Evolutionary conservation across 1,140 invertebrate species (phyloP), one percentile per base, ranked within the genome.

Genomic region (Zophobas atratus): DNA sequence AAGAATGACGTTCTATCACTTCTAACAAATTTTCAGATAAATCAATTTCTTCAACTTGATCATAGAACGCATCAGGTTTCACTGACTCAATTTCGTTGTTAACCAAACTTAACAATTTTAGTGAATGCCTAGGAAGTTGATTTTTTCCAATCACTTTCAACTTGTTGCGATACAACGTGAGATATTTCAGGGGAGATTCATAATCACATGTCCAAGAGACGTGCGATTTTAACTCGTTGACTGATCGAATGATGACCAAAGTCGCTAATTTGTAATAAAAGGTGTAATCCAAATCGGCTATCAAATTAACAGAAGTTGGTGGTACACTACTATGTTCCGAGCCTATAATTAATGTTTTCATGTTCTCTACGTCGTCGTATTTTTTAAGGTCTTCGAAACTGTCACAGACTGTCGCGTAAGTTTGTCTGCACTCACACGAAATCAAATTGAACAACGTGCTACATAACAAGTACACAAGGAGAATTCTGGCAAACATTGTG

Each of bases 381-480:
- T 67, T 67, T 48, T 67, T 67, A 3, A 67, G 20, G 35, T 67
- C 60, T 20, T n/a, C 8, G 39, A 67, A 67, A 32, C 8, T 67
- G 60, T 67, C 60, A 67, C 60, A 67, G 41, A 41, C 43, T 67
- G 60, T 67, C 60, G 43, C 43, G 20, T 41, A 67, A 0, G 60
- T 43, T 43, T 67, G 60, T 39, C 39, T 38, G 20, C 60, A 67
- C 6, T n/a, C 60, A 41, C 49, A 51, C 3, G 49, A 51, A 51
- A 51, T 20, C 2, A 20, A n/a, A 6, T 2, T 2, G n/a, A 51
- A 6, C 6, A 20, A n/a, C 2, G n/a, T 6, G 2, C 6, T 20
- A 20, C 6, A 6, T 20, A 51, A 2, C 20, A 20, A 51, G 20
- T n/a, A 20, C 4, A 51, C 20, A 20, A 20, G 20, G 20, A 20